Evolutionary conservation across 92 coral and sea anemone species (phyloP).

Genomic region (Palythoa heliodiscus): DNA sequence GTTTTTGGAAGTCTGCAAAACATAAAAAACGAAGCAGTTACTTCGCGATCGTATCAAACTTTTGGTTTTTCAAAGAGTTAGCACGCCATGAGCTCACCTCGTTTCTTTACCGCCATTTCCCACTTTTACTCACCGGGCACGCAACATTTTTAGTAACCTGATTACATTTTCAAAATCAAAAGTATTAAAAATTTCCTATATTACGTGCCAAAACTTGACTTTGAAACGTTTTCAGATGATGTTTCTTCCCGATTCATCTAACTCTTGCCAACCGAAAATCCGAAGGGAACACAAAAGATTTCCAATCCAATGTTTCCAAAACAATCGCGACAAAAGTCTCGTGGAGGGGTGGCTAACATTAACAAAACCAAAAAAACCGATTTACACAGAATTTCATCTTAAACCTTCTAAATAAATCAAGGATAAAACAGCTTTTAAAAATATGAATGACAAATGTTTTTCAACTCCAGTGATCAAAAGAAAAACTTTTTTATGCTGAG

Average conservation of each 20-base stretch:
- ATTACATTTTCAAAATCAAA: neutral
- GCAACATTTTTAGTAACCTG: neutral
- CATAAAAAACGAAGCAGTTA: neutral
- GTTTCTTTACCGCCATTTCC: conserved; percentile 85
- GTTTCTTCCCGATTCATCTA: neutral
- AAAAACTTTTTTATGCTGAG: no score
- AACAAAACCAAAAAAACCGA: neutral
- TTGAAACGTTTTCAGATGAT: neutral
- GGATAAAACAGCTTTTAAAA: no score
- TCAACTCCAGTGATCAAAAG: no score
- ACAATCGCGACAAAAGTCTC: neutral
- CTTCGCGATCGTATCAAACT: neutral
- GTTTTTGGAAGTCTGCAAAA: conserved; percentile 80
- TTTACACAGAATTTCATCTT: neutral
- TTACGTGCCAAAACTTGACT: conserved; percentile 9
- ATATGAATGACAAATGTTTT: no score
- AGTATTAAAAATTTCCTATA: neutral
- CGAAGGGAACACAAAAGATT: conserved; percentile 20
- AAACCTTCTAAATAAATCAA: neutral
- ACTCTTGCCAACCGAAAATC: conserved; percentile 35
- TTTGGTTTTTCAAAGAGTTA: neutral
- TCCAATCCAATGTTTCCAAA: conserved; percentile 26
- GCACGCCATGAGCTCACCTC: conserved; percentile 57
- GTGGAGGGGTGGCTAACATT: neutral
- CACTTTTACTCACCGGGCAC: neutral